Base-by-base conservation (phyloP, 2,888 invertebrate genomes). In the Abrostola triplasia region DNA sequence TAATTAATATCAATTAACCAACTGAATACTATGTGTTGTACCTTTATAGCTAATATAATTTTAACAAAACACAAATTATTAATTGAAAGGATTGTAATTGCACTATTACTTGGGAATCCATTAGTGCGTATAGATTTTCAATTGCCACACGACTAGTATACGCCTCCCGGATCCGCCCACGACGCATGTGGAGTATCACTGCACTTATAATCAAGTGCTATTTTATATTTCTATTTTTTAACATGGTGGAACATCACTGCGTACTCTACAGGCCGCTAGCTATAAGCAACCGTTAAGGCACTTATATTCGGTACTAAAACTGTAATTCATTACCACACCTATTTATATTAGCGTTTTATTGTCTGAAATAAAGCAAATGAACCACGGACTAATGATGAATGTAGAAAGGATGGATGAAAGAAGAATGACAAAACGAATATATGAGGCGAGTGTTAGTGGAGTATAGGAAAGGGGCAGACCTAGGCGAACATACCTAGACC, bases 121-220 rank as follows among this genome's bases (percentile, higher is more conserved):
- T 79, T 79, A 79, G 44, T 9, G 56, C 56, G 57, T 67, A 59
- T 64, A 48, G 61, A 60, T 76, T 78, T 76, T 78, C 76, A 76
- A 79, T 79, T 78, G 69, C 53, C 42, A 42, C 24, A 4, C 8
- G 53, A 60, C 38, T 61, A 51, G 49, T 52, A 8, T 36, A 53
- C 47, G 38, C 62, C 47, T 58, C 44, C 44, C 24, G 13, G 40
- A 6, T 0, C 44, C 50, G 38, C 53, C 61, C 53, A 49, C 13
- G 11, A 47, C 53, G 41, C 44, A 55, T 58, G 41, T 67, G 4
- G 51, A 61, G 5, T 54, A 10, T 8, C 36, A n/a, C 7, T 36
- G 40, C 36, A n/a, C 7, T 36, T 36, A 36, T 58, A 50, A 66
- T 59, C 35, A 36, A 13, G 6, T 9, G 48, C 5, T 35, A 5